Percentiles rank a stretch among this genome's conserved stretches.
Conservation (phyloP, 2,113 vertebrate genomes). For the Hippocampus guttulatus region DNA sequence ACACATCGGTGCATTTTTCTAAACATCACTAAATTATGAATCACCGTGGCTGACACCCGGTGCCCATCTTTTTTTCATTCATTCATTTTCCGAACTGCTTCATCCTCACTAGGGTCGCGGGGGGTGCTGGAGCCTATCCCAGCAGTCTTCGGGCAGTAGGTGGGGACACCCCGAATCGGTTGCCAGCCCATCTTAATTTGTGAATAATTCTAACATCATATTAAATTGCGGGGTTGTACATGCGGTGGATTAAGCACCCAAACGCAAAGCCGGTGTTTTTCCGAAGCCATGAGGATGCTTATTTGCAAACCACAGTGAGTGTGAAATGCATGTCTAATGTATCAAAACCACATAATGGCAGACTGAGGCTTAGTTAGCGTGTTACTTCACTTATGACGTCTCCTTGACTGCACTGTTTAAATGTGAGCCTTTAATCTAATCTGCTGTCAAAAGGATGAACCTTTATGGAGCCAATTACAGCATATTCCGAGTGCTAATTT, state of each 20-base stretch:
- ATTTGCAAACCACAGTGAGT: slow-evolving; percentile 38
- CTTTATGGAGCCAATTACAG: slow-evolving; percentile 47
- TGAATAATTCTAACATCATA: slow-evolving; percentile 28
- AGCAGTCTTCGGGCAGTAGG: too few species aligned
- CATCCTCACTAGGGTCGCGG: too few species aligned
- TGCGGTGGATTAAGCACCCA: slow-evolving; percentile 21
- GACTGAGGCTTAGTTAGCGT: slow-evolving; percentile 28
- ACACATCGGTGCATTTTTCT: slow-evolving; percentile 5
- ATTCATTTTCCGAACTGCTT: too few species aligned
- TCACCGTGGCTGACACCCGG: too few species aligned
- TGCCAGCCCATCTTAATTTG: background rate
- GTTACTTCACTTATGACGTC: slow-evolving; percentile 36
- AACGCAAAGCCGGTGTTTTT: slow-evolving; percentile 40
- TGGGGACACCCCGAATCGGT: too few species aligned
- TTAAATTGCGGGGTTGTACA: slow-evolving; percentile 20
- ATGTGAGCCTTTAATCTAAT: slow-evolving; percentile 11
- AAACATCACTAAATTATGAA: slow-evolving; percentile 4
- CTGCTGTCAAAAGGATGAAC: slow-evolving; percentile 22
- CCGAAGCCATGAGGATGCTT: slow-evolving; percentile 32
- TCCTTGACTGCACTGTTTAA: slow-evolving; percentile 32
- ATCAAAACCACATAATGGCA: slow-evolving; percentile 47
- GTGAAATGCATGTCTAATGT: slow-evolving; percentile 18
- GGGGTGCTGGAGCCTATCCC: too few species aligned
- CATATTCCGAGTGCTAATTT: slow-evolving; percentile 33
- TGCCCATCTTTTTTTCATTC: too few species aligned